Percentiles rank a stretch among this genome's conserved stretches.
Evolutionary conservation across 2,888 invertebrate genomes (phyloP).

Genomic region (Dyspetes luteomarginatus): DNA sequence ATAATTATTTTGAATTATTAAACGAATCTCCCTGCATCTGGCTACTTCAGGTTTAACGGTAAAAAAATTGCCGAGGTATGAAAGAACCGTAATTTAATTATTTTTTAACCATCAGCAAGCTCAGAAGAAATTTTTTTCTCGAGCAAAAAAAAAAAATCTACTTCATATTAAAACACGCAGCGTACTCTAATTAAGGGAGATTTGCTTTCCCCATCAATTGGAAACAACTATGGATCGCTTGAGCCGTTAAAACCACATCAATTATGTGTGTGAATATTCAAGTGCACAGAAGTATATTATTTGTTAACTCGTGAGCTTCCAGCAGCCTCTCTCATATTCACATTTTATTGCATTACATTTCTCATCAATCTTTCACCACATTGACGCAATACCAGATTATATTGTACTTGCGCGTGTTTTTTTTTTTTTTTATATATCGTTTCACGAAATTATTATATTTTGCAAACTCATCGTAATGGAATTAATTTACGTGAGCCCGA

Average conservation of each 20-base stretch:
- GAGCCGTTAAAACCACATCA: not conserved
- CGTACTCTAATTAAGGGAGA: too few relatives aligned
- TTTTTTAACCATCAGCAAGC: too few relatives aligned
- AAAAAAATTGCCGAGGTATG: too few relatives aligned
- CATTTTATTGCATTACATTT: not conserved
- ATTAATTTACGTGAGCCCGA: not conserved
- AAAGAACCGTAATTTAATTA: too few relatives aligned
- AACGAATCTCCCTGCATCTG: too few relatives aligned
- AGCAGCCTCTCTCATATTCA: not conserved
- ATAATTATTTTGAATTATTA: too few relatives aligned
- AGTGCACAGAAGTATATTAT: not conserved
- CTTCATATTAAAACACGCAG: too few relatives aligned
- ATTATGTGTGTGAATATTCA: not conserved
- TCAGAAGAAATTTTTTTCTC: too few relatives aligned
- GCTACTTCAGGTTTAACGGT: too few relatives aligned
- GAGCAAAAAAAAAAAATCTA: too few relatives aligned
- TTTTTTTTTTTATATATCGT: not conserved
- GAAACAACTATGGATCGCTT: not conserved
- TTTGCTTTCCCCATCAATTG: not conserved
- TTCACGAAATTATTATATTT: too few relatives aligned
- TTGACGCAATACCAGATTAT: too few relatives aligned
- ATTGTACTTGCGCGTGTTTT: not conserved
- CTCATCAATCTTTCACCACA: not conserved
- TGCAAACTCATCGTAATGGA: not conserved
- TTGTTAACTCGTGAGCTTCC: not conserved